Base-by-base conservation (phyloP, 2,113 vertebrate genomes). In the Hippocampus guttulatus region DNA sequence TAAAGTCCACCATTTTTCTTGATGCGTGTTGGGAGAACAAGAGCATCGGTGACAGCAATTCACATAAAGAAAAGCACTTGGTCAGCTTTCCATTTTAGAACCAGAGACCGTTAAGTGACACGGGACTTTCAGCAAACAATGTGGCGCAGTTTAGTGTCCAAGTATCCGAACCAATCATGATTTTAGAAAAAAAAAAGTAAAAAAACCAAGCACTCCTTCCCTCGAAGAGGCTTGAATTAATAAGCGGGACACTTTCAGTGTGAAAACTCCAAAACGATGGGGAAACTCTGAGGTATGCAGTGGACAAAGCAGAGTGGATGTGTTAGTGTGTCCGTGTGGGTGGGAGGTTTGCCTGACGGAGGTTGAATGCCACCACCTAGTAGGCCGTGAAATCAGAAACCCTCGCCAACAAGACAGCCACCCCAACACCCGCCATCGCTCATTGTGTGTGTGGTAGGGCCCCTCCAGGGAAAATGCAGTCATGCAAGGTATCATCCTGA, bases 331-430 rank as follows among this genome's bases (percentile, higher is more conserved):
- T 70, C 69, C 75, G 79, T 65, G 70, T 71, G 78, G 85, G 79
- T 85, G 79, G 76, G 74, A 72, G 75, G 82, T 75, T 47, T 83
- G 80, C 70, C 81, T 90, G 79, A 81, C 73, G 80, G 81, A 86
- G 43, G 79, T 72, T 90, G 88, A 89, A 90, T 90, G 83, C 84
- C 89, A 89, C 89, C 89, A 90, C 89, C 89, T 88, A 90, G 89
- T 86, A 89, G 88, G 89, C 89, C 86, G 81, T 90, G 89, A 90
- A 90, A 90, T 90, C 89, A 89, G 89, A 90, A 88, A 89, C 88
- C 85, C 79, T 80, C 83, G 87, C 87, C 91, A 91, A 90, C 87
- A 87, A 88, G 87, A 84, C 85, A 87, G 88, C 88, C 89, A 90
- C 89, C 87, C 86, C 86, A 85, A 83, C 85, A 88, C 85, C 79